phyloP scores from a whole-genome alignment of 37 sponge, comb jelly and placozoan genomes.

The Hexactinellida sp. region DNA sequence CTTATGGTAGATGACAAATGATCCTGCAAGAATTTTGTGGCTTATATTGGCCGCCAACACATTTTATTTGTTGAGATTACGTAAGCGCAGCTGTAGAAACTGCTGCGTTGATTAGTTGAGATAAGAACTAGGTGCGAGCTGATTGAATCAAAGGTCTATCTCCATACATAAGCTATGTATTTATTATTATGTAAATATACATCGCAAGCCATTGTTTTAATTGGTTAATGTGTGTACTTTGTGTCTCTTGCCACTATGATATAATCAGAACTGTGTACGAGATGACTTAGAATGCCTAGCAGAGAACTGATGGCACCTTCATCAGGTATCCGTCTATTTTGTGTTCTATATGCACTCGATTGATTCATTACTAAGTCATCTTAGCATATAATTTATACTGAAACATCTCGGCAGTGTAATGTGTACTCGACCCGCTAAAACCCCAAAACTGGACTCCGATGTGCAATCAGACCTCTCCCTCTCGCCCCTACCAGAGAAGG shows the following conservation, averaged over 20 bases:
- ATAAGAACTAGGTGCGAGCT: too few species aligned
- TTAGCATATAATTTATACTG: background rate
- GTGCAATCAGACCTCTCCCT: background rate
- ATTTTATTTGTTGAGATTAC: too few species aligned
- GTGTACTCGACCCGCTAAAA: slow-evolving; percentile 4
- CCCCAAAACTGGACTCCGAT: slow-evolving; percentile 1
- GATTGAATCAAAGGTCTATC: too few species aligned
- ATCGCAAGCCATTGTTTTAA: background rate
- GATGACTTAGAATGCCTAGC: background rate
- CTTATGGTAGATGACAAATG: too few species aligned
- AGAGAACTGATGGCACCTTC: background rate
- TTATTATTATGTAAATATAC: too few species aligned
- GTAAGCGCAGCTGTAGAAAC: too few species aligned
- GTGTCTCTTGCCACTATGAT: too few species aligned
- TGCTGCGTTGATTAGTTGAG: too few species aligned
- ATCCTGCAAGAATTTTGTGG: too few species aligned
- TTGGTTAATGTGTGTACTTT: background rate
- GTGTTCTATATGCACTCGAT: background rate
- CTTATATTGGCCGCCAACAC: too few species aligned
- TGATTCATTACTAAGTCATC: slow-evolving; percentile 10
- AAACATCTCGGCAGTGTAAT: background rate
- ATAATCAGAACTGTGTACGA: background rate
- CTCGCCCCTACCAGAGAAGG: background rate
- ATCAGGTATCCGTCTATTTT: background rate
- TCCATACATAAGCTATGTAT: too few species aligned